phyloP scores from a whole-genome alignment of 2,797 vertebrate genomes.

The Chrysocyon brachyurus region DNA sequence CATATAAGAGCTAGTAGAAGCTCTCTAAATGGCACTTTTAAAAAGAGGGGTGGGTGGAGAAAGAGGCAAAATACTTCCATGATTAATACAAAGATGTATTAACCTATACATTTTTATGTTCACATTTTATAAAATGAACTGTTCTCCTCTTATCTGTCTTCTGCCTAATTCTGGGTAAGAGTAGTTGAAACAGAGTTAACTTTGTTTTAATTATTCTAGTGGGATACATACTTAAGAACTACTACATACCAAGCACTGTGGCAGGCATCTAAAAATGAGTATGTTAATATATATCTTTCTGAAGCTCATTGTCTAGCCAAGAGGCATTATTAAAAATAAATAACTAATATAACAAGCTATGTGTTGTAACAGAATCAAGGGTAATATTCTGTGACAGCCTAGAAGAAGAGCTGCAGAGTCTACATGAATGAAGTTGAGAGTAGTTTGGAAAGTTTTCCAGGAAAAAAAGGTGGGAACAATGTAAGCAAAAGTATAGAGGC shows the following conservation, averaged over 20 bases:
- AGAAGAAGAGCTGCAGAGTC: background rate
- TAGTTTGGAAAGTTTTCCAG: background rate
- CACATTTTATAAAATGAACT: background rate
- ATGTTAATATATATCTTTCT: background rate
- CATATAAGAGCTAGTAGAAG: background rate
- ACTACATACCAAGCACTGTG: background rate
- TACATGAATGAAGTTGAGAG: background rate
- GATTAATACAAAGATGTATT: background rate
- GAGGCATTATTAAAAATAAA: constrained; percentile 11
- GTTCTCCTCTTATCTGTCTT: background rate
- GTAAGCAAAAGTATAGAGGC: background rate
- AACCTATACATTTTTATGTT: background rate
- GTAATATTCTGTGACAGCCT: background rate
- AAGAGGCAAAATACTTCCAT: background rate
- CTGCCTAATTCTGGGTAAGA: background rate
- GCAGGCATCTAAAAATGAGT: constrained; percentile 10
- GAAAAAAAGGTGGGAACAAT: background rate
- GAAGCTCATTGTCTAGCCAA: background rate
- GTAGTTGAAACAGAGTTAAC: constrained; percentile 32
- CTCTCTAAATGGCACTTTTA: background rate
- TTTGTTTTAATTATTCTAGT: constrained; percentile 20
- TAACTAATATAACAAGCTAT: background rate
- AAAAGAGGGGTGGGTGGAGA: background rate
- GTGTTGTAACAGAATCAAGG: background rate
- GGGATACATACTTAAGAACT: background rate